A percentile compares a stretch with the other conserved stretches of the same genome.
These are phyloP conservation scores for Rhinolophus sinicus DNA, from an alignment of 2,113 vertebrate genomes.

Conservation along the genomic window DNA sequence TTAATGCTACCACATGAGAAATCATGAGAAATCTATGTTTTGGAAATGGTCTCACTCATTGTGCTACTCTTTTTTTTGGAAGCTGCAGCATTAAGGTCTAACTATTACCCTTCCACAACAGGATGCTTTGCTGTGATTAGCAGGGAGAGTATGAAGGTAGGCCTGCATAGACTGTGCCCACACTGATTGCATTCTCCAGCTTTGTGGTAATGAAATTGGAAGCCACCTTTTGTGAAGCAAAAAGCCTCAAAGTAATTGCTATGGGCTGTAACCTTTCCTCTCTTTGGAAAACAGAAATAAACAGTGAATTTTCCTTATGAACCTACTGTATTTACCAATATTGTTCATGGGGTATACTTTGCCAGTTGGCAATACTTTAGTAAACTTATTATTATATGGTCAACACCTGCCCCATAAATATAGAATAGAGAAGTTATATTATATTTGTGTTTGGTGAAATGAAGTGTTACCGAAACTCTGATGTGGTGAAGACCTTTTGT, in stretches of 20 bases:
- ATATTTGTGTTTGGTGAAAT: conserved; percentile 84
- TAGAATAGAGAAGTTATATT: conserved; percentile 83
- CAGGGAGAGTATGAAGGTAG: conserved; percentile 10
- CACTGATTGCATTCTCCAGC: conserved; percentile 48
- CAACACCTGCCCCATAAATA: conserved; percentile 85
- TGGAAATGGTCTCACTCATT: background rate
- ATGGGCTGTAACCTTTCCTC: conserved; percentile 63
- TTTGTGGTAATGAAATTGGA: conserved; percentile 75
- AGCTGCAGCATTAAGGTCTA: background rate
- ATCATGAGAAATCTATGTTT: background rate
- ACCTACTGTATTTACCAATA: conserved; percentile 75
- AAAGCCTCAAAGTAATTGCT: conserved; percentile 79
- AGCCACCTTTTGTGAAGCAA: conserved; percentile 65
- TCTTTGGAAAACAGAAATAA: conserved; percentile 79
- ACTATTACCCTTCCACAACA: background rate
- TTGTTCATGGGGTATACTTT: conserved; percentile 79
- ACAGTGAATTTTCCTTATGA: conserved; percentile 58
- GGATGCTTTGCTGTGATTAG: conserved; percentile 30
- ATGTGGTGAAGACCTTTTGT: conserved; percentile 81
- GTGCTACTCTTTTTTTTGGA: background rate
- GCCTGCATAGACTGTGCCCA: background rate
- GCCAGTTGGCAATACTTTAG: conserved; percentile 82
- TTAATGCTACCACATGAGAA: background rate
- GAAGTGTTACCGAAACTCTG: conserved; percentile 83
- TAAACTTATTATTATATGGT: conserved; percentile 86